These are phyloP conservation scores for Calameuta idolon DNA, from an alignment of 2,888 invertebrate genomes.

Conservation along the genomic window DNA sequence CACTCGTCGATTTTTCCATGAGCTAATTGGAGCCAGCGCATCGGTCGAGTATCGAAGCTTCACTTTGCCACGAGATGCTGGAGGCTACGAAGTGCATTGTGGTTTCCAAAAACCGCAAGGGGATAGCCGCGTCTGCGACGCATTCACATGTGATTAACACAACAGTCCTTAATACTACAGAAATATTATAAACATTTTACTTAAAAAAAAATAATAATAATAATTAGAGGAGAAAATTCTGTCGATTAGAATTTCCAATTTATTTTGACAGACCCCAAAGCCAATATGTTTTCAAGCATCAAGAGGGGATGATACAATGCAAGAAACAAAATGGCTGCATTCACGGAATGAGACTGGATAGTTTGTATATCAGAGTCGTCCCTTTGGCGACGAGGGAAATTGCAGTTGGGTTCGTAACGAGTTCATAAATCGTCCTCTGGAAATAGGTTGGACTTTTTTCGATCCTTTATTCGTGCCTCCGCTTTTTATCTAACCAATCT, in stretches of 20 bases:
- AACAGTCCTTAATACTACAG: neutral
- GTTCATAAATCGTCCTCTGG: constrained; percentile 43
- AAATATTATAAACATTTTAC: neutral
- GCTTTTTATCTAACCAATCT: constrained; percentile 37
- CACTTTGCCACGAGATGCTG: constrained; percentile 22
- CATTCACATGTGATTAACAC: neutral
- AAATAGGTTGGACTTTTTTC: constrained; percentile 20
- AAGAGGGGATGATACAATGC: neutral
- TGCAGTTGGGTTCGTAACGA: constrained; percentile 30
- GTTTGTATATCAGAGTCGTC: neutral
- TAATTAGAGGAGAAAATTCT: neutral
- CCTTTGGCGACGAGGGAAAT: neutral
- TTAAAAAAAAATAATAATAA: neutral
- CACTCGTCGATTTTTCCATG: constrained; percentile 23
- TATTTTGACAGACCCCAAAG: neutral
- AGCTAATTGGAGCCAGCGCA: constrained; percentile 26
- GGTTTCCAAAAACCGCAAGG: neutral
- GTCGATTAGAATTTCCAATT: neutral
- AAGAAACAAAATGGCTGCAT: neutral
- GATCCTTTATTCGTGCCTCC: constrained; percentile 31
- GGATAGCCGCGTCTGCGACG: neutral
- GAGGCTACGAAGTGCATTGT: neutral
- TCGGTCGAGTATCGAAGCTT: constrained; percentile 14
- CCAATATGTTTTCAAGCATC: neutral
- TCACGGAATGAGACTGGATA: neutral